Percentiles rank a stretch among this genome's conserved stretches.
These are phyloP conservation scores for Penaeus indicus DNA, from an alignment of 1,140 invertebrate species.

Conservation along the genomic window DNA sequence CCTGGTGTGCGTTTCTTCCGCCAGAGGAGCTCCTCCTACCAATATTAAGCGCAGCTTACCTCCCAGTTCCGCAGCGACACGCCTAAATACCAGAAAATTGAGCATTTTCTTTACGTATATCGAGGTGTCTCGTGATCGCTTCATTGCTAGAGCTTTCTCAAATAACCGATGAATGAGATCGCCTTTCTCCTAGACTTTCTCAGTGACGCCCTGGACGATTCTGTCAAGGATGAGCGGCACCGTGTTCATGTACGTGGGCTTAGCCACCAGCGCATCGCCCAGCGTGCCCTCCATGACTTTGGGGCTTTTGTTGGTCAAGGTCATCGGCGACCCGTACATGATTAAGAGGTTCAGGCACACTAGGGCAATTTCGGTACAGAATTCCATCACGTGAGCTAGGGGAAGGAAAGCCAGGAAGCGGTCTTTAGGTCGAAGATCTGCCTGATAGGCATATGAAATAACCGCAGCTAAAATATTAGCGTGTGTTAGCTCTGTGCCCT, in stretches of 20 bases:
- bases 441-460: slow-evolving; percentile 52
- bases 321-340: slow-evolving; percentile 68
- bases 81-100: slow-evolving; percentile 68
- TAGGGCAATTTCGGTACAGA: slow-evolving; percentile 63
- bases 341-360: slow-evolving; percentile 67
- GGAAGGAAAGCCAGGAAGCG: slow-evolving; percentile 68
- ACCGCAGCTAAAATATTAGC: slow-evolving; percentile 62
- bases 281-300: slow-evolving; percentile 67
- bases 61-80: slow-evolving; percentile 81
- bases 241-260: slow-evolving; percentile 68
- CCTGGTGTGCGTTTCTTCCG: slow-evolving; percentile 95
- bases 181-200: slow-evolving; percentile 58
- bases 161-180: slow-evolving; percentile 57
- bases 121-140: slow-evolving; percentile 71
- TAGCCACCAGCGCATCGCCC: slow-evolving; percentile 68
- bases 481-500: slow-evolving; percentile 71
- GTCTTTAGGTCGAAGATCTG: slow-evolving; percentile 67
- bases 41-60: slow-evolving; percentile 89
- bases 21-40: slow-evolving; percentile 94
- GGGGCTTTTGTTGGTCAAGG: slow-evolving; percentile 68
- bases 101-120: too few species aligned
- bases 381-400: slow-evolving; percentile 68
- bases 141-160: slow-evolving; percentile 73
- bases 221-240: slow-evolving; percentile 68
- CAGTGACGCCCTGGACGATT: slow-evolving; percentile 63